Evolutionary conservation across 2,888 invertebrate species (phyloP), one percentile per base, ranked within the genome.

Genomic region (Caenorhabditis sp.): DNA sequence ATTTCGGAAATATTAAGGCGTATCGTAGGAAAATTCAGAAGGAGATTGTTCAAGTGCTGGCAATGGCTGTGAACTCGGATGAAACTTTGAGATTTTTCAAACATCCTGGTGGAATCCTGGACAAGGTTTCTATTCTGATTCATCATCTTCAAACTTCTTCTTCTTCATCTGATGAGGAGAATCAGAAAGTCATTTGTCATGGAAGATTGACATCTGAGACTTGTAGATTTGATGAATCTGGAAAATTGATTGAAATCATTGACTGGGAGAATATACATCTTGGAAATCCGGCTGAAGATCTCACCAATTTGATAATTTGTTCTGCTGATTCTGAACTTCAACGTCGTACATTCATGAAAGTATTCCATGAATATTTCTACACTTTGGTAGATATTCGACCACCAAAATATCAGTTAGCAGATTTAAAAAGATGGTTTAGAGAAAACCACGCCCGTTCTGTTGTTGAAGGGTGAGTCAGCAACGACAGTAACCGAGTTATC

Each of bases 321-420:
- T 76, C 80, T 17, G 74, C 72, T 10, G 66, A 63, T 31, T 43
- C 61, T 4, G 63, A 67, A 17, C 36, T 69, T n/a, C 60, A 76
- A 50, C 67, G 74, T 54, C 74, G 75, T 14, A 69, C 74, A n/a
- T 77, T 70, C 59, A 71, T 72, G 70, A 77, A 75, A 70, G 76
- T 83, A 7, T 75, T 83, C 53, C 80, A 80, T 38, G 56, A 67
- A 38, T 83, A 83, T 59, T 82, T 71, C 70, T 83, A 82, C 61
- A 64, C 74, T 3, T 69, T 83, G 27, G 77, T 82, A 26, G 83
- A 83, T 50, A 36, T 73, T 21, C 74, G 71, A 20, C 63, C 77
- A 3, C 74, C 75, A 1, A 76, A 74, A 23, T 83, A 78, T 62
- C 76, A 79, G 27, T 50, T 83, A 26, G 10, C 66, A 1, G 68